Base-by-base conservation (phyloP, 1,140 invertebrate species). In the Plodia interpunctella region DNA sequence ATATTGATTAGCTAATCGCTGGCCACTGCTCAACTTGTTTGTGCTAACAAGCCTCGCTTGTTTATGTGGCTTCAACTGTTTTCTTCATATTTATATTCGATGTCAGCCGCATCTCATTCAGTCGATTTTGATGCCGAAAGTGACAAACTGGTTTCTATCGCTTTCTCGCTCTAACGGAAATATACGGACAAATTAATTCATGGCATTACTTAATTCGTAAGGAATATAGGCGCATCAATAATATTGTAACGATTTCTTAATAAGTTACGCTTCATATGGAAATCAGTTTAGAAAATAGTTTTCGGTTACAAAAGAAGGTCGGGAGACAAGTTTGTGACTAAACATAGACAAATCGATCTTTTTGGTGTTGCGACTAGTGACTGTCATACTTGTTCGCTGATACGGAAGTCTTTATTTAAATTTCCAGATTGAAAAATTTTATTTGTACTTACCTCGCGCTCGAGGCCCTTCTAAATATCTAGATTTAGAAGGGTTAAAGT, bases 1-100 rank as follows among this genome's bases (percentile, higher is more conserved):
- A 89, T 89, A 65, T 66, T 70, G 71, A 76, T 76, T 86, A 89
- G 87, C 87, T 89, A 89, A 86, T 76, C 82, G 87, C 87, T 81
- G 83, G 83, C 83, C 66, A 87, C 83, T 65, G 49, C 58, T 61
- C 60, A 72, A 74, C 62, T 72, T 83, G 83, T 87, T 57, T 78
- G 56, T 70, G 74, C 75, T 65, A 71, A 85, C 83, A 79, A 83
- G 72, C 77, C 60, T 57, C 62, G 74, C 74, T 82, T 78, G 84
- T 83, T 79, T 86, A 81, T 83, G 74, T 68, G 57, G 62, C 60
- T 68, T 78, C 64, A 59, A 59, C 60, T 60, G 61, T 62, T 74
- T 75, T 63, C 64, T 68, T 78, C 76, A 82, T 82, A 83, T 86
- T 86, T 88, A 87, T 85, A 85, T 25, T 87, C 70, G 74, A 63